Evolutionary conservation across 2,888 invertebrate genomes (phyloP), one percentile per base, ranked within the genome.

Genomic region (Fabriciana adippe): DNA sequence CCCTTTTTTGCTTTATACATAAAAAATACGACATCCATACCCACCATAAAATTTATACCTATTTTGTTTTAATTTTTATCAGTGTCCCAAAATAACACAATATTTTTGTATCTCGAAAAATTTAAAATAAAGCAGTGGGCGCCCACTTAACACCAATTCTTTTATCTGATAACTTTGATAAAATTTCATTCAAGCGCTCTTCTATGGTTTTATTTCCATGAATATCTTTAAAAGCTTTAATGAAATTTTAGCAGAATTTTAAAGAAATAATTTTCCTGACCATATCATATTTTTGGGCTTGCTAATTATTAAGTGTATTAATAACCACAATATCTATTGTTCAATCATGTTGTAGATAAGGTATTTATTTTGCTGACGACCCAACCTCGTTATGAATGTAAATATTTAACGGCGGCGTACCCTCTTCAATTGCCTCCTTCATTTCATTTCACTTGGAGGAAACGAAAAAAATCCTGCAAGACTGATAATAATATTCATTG

Each of bases 381-480:
- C 55, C 69, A 60, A 66, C 66, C 67, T 71, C 72, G 70, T 73
- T 73, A 70, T 66, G 67, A 71, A 72, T 69, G 72, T 70, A 72
- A 72, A 73, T 73, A 69, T 68, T 72, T 72, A 65, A 69, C 69
- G 63, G 69, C 59, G 69, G 68, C 66, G 66, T 66, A 68, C 62
- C 67, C 35, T 61, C 67, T 56, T 61, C 63, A 70, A 63, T 67
- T 66, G 65, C 66, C 66, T 71, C 56, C 59, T 64, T 55, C 45
- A 64, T 53, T 66, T 66, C 64, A 55, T 69, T 70, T 59, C 41
- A 26, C 55, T 55, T 50, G 41, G 54, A 13, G 21, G 14, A 57
- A 69, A 57, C 47, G 56, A 55, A 64, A 21, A 57, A 59, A 65
- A 35, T 48, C 35, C 55, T 48, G 59, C 47, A 45, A 57, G 57